Evolutionary conservation across 2,113 vertebrate species (phyloP), one percentile per base, ranked within the genome.

Genomic region (Andinoacara biseriatus): DNA sequence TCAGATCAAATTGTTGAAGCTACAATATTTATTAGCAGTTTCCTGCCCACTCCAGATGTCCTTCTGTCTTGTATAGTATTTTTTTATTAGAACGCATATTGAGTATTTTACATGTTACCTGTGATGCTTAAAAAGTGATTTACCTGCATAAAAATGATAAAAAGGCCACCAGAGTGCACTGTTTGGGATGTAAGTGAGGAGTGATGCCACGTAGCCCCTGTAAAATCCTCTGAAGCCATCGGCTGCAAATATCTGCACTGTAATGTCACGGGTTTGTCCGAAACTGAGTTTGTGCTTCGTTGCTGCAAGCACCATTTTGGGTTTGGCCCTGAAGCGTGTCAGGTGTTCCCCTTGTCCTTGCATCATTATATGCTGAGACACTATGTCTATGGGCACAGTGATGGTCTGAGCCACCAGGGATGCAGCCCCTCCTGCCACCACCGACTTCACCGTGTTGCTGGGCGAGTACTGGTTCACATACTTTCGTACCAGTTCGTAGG

Each of bases 361-460:
- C 97, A 99, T 98, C 98, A 99, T 99, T 58, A 99, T 96, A 38
- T 99, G 98, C 93, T 99, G 98, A 5, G 98, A 99, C 76, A 99
- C 60, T 0, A 99, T 95, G 0, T 99, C 98, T 0, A 99, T 98
- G 89, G 98, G 98, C 9, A 99, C 97, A 0, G 98, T 99, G 94
- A 99, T 99, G 95, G 97, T 99, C 94, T 99, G 98, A 2, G 98
- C 97, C 92, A 99, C 98, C 10, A 99, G 91, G 0, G 98, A 99
- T 1, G 98, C 98, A 0, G 96, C 96, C 29, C 98, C 98, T 0
- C 98, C 98, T 0, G 97, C 98, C 90, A 99, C 96, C 89, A 99
- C 92, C 0, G 98, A 99, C 87, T 98, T 99, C 3, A 99, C 87
- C 0, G 97, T 97, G 80, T 99, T 99, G 89, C 95, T 97, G 93